phyloP scores from a whole-genome alignment of 1,140 invertebrate genomes.

The Gonioctena quinquepunctata region DNA sequence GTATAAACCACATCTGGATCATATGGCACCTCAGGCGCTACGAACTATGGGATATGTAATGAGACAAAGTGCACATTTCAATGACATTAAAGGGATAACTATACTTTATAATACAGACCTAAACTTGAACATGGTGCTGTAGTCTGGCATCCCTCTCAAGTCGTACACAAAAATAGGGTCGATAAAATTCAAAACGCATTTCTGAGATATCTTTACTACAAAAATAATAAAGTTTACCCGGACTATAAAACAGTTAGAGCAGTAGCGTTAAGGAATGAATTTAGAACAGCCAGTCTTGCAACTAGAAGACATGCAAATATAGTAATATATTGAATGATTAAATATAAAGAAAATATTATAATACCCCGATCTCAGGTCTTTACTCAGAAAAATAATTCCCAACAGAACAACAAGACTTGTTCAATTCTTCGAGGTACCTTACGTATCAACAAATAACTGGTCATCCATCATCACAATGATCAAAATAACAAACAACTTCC shows the following conservation, averaged over 20 bases:
- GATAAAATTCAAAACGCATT: not conserved
- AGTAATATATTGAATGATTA: not conserved
- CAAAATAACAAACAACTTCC: not conserved
- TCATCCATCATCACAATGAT: not conserved
- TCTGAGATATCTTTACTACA: not conserved
- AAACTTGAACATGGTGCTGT: slow-evolving; percentile 10
- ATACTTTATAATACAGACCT: not conserved
- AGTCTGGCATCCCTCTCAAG: not conserved
- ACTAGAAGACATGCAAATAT: not conserved
- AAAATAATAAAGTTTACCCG: not conserved
- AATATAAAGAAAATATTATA: not conserved
- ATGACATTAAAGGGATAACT: not conserved
- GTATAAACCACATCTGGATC: not conserved
- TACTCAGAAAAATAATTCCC: not conserved
- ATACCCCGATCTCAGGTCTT: not conserved
- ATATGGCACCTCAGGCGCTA: not conserved
- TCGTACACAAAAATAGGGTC: not conserved
- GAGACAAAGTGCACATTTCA: not conserved
- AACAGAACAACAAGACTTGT: not conserved
- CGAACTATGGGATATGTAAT: not conserved
- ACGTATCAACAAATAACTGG: not conserved
- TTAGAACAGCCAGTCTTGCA: not conserved
- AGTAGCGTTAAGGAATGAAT: not conserved
- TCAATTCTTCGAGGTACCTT: not conserved
- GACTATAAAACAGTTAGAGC: not conserved